Percentiles rank a stretch among this genome's conserved stretches.
phyloP scores from a whole-genome alignment of 1,140 invertebrate species.

The Zaprionus camerounensis region DNA sequence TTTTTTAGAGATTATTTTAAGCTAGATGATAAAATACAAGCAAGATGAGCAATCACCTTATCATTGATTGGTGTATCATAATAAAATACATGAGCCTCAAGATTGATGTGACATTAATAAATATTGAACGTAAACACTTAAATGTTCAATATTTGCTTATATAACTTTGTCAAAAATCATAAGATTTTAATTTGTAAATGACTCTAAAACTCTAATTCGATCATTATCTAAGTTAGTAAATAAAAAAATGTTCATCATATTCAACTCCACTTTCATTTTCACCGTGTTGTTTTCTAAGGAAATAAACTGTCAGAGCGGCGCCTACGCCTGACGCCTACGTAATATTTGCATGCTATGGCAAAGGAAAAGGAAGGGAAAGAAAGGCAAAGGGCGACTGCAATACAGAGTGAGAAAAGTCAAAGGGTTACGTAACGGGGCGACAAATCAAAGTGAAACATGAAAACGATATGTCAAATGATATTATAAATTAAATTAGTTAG shows the following conservation, averaged over 20 bases:
- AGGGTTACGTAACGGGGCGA: constrained; percentile 28
- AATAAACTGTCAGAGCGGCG: constrained; percentile 22
- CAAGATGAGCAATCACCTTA: no score
- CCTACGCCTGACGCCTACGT: not conserved
- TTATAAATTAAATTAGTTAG: constrained; percentile 82
- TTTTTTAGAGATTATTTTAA: no score
- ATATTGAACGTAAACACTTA: no score
- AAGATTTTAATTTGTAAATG: no score
- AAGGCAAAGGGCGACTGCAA: not conserved
- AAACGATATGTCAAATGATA: constrained; percentile 82
- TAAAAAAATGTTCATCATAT: not conserved
- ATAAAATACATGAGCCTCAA: no score
- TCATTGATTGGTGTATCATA: no score
- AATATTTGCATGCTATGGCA: constrained; percentile 35
- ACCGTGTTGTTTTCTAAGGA: constrained; percentile 25
- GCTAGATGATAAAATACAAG: no score
- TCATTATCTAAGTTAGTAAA: no score
- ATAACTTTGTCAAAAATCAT: no score
- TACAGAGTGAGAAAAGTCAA: constrained; percentile 47
- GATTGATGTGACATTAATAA: no score
- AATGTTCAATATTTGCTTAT: no score
- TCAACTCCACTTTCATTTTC: not conserved
- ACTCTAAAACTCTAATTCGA: no score
- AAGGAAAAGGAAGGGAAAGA: not conserved
- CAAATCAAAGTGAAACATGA: constrained; percentile 62